These are phyloP conservation scores for Oncopodura yosiiana DNA, from an alignment of 1,140 invertebrate genomes.

Conservation along the genomic window DNA sequence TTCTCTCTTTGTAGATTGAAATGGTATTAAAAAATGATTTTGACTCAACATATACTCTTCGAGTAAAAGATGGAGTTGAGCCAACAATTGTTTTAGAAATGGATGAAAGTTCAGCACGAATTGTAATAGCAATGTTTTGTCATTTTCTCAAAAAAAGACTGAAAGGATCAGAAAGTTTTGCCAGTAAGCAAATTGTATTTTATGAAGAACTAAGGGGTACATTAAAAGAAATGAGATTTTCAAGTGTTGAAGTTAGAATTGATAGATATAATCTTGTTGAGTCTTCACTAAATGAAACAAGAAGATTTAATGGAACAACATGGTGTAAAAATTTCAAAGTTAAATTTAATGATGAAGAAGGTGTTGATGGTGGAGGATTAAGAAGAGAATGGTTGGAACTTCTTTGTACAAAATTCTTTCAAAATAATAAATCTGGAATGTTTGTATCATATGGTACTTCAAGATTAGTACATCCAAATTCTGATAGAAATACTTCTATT, in stretches of 20 bases:
- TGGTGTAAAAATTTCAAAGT: slow-evolving; percentile 91
- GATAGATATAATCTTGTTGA: slow-evolving; percentile 12
- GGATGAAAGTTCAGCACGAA: background rate
- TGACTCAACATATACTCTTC: background rate
- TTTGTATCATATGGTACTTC: slow-evolving; percentile 57
- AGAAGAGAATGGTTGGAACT: slow-evolving; percentile 88
- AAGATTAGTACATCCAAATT: slow-evolving; percentile 69
- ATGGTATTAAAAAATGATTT: background rate
- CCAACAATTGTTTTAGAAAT: slow-evolving; percentile 10
- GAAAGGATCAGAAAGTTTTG: slow-evolving; percentile 83
- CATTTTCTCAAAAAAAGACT: slow-evolving; percentile 17
- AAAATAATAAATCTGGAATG: slow-evolving; percentile 51
- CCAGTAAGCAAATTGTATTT: slow-evolving; percentile 89
- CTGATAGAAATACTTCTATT: slow-evolving; percentile 54
- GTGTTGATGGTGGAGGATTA: slow-evolving; percentile 85
- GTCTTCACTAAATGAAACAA: slow-evolving; percentile 62
- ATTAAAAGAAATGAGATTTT: slow-evolving; percentile 70
- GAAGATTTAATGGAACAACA: slow-evolving; percentile 64
- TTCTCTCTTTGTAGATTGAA: slow-evolving; percentile 4
- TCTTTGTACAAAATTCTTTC: slow-evolving; percentile 74
- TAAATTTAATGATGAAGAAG: slow-evolving; percentile 77
- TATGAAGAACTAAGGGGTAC: slow-evolving; percentile 76
- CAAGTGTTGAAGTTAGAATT: slow-evolving; percentile 52
- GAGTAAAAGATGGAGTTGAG: slow-evolving; percentile 12
- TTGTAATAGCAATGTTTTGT: slow-evolving; percentile 13